These are phyloP conservation scores for Typhlichthys eigenmanni DNA, from an alignment of 2,797 vertebrate species.

Conservation along the genomic window DNA sequence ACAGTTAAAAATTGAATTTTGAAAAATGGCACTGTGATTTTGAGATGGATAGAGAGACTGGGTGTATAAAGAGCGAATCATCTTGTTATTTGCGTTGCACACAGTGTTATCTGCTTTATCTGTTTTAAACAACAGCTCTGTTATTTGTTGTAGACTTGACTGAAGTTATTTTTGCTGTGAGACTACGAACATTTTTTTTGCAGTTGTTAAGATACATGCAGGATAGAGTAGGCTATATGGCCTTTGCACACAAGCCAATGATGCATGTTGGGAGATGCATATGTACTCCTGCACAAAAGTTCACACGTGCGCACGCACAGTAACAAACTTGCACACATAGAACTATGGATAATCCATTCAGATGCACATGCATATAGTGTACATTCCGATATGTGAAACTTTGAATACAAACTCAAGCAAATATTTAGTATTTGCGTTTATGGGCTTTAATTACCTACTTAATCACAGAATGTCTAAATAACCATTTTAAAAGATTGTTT, in stretches of 20 bases:
- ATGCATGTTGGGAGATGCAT: background rate
- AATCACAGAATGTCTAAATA: too few species aligned
- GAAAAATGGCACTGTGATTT: conserved; percentile 40
- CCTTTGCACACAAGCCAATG: background rate
- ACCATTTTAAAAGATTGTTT: too few species aligned
- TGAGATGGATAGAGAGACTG: conserved; percentile 31
- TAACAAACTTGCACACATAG: background rate
- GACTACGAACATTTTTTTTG: conserved; percentile 17
- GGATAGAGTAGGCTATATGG: background rate
- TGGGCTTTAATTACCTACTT: too few species aligned
- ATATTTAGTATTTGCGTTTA: background rate
- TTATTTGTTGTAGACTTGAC: conserved; percentile 24
- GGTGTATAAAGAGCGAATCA: conserved; percentile 27
- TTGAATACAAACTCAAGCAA: background rate
- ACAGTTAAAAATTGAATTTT: conserved; percentile 34
- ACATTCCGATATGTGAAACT: background rate
- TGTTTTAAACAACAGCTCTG: conserved; percentile 35
- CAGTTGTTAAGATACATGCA: conserved; percentile 25
- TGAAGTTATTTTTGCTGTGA: conserved; percentile 14
- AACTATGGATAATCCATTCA: background rate
- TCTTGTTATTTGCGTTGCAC: conserved; percentile 30
- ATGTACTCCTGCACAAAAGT: background rate
- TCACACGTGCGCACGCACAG: too few species aligned
- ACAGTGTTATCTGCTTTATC: conserved; percentile 17
- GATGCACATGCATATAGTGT: background rate